Evolutionary conservation across 1,140 invertebrate species (phyloP), one percentile per base, ranked within the genome.

Genomic region (Anthonomus grandis): DNA sequence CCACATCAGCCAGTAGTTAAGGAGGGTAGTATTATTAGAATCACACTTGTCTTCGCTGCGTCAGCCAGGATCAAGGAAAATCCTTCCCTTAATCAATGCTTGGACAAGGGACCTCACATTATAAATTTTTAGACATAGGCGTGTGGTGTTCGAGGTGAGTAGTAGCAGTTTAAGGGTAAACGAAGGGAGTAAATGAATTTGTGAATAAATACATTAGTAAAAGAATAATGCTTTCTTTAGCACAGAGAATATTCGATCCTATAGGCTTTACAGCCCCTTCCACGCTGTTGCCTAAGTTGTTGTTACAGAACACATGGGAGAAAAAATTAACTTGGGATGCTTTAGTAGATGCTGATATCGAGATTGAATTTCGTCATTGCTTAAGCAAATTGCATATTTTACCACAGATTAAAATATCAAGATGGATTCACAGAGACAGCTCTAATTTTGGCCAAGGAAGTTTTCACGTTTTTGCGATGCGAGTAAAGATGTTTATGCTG

Each of bases 101-200:
- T 64, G 1, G 47, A 64, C 53, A 63, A 50, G 39, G 74, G 72
- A 22, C 60, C 62, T 5, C 75, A 77, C 63, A 56, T 76, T 1
- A 63, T 76, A 8, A 71, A 77, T 27, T 21, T 66, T 0, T 37
- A 31, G 24, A 47, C 64, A 50, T 70, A 59, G 47, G 45, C 64
- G 17, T 63, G 73, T 57, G 37, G 48, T 37, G 37, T 72, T 69
- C 68, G 46, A 68, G 56, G 18, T 74, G 58, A 55, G 64, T 51
- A 17, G 54, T 53, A 74, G 69, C 27, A 38, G 39, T 12, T 12
- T 18, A 9, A 17, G 42, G 18, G 23, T 9, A 22, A 9, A 9
- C 13, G 19, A 15, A 54, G 17, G 13, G 24, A 6, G 45, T 50
- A n/a, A 25, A 22, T 2, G 21, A 34, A 22, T 18, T 8, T 50